Evolutionary conservation across 2,888 invertebrate genomes (phyloP), one percentile per base, ranked within the genome.

Genomic region (Ditula angustiorana): DNA sequence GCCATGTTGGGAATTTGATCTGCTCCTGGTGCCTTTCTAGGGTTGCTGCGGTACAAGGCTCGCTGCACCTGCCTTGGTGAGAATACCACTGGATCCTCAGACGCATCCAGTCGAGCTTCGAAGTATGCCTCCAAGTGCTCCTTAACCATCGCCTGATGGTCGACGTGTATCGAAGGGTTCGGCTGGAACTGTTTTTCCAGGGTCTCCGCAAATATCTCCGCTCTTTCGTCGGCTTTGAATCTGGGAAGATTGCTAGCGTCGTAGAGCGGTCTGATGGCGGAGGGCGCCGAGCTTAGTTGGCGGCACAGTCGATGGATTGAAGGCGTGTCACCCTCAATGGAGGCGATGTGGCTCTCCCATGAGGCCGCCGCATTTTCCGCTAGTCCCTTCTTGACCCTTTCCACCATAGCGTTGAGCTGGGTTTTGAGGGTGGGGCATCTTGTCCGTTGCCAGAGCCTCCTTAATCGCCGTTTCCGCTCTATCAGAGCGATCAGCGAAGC

Each of bases 11-110:
- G 26, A 16, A 33, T 57, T 10, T n/a, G 1, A 37, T 64, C 64
- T n/a, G 50, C 37, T n/a, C 64, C 64, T 5, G 64, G 50, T 8
- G 64, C 58, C n/a, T 56, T 56, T n/a, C 23, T 55, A 4, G 23
- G 23, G 2, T 56, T 56, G 13, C 24, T 2, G 8, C 19, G 13
- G 4, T 24, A 13, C 23, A 41, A n/a, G 8, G 26, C 41, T 8
- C 41, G 13, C 10, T n/a, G 24, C n/a, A 61, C 52, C 8, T 52
- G 13, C 5, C 41, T 24, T 3, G 55, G 55, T 3, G 55, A 10
- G 37, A 50, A 50, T 28, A 50, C 11, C 4, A 23, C 4, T 5
- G 50, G 37, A 2, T 41, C 41, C 19, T 33, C 23, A 2, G 2
- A n/a, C 7, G 41, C 16, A 0, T 5, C 13, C n/a, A n/a, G n/a